These are phyloP conservation scores for Aeoliscus strigatus DNA, from an alignment of 2,797 vertebrate genomes.

Conservation along the genomic window DNA sequence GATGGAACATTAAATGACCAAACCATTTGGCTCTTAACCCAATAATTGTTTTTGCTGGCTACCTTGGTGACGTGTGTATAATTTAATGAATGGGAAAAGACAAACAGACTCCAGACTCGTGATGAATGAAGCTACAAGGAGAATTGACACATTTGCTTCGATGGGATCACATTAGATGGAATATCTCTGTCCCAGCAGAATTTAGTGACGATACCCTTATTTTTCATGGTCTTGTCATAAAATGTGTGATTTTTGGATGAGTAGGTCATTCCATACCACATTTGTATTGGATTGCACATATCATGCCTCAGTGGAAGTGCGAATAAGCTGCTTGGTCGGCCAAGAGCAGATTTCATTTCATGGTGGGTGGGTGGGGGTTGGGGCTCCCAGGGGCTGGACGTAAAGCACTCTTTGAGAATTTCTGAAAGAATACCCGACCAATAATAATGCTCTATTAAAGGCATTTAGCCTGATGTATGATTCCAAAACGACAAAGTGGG, in stretches of 20 bases:
- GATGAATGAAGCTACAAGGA: conserved; percentile 16
- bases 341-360: background rate
- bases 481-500: too few species aligned
- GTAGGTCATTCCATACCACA: conserved; percentile 2
- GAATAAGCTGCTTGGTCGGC: background rate
- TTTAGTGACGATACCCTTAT: conserved; percentile 3
- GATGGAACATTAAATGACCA: background rate
- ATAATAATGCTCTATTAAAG: too few species aligned
- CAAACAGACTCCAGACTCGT: conserved; percentile 5
- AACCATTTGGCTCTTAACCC: background rate
- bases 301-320: background rate
- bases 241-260: conserved; percentile 7
- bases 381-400: too few species aligned
- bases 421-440: too few species aligned
- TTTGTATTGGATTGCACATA: conserved; percentile 13
- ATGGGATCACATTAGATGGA: conserved; percentile 25
- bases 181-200: conserved; percentile 3
- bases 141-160: conserved; percentile 16
- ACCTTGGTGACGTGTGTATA: background rate
- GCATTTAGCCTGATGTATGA: too few species aligned
- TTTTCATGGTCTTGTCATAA: conserved; percentile 8
- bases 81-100: conserved; percentile 10
- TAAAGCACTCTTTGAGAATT: background rate
- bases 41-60: background rate
- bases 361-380: background rate